Evolutionary conservation across 2,113 vertebrate genomes (phyloP), one percentile per base, ranked within the genome.

Genomic region (Charadrius vociferus): DNA sequence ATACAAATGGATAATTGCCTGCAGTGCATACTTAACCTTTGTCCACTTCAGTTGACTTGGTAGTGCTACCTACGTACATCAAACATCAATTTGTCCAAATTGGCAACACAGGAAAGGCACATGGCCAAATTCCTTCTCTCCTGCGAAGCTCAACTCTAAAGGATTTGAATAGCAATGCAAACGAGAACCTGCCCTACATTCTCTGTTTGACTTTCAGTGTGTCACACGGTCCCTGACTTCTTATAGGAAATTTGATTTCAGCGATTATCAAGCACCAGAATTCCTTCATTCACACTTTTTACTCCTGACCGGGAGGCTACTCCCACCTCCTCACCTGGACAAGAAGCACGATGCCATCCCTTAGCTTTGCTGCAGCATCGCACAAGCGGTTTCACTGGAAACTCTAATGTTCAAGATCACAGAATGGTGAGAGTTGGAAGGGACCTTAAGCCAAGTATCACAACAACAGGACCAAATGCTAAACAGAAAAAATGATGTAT

Each of bases 1-100:
- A 91, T 29, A 58, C 89, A 93, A 88, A 95, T 94, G 93, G 83
- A 73, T 94, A 93, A 96, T 79, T 96, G 93, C 89, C 88, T 89
- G 81, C 81, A 82, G 84, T 39, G 58, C 49, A 77, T 82, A 94
- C 59, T 97, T 94, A 87, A 89, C 94, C 86, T 91, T 6, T 93
- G 65, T n/a, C 58, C 84, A 75, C 70, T 82, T 45, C 81, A 73
- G 50, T 75, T 68, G 91, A 93, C 86, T 91, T 93, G 77, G 77
- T 93, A 73, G 84, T 37, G n/a, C 53, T 87, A 81, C 77, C 91
- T 77, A 66, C 2, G 1, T 75, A 87, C 66, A 79, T 85, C 70
- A 95, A 80, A 72, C 37, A 85, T 62, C 34, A 41, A 36, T 91
- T 87, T n/a, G 17, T 70, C 53, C 89, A 91, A 91, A 82, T 1